A percentile compares a stretch with the other conserved stretches of the same genome.
Conservation (phyloP, 2,888 invertebrate species). For the Salticus scenicus region DNA sequence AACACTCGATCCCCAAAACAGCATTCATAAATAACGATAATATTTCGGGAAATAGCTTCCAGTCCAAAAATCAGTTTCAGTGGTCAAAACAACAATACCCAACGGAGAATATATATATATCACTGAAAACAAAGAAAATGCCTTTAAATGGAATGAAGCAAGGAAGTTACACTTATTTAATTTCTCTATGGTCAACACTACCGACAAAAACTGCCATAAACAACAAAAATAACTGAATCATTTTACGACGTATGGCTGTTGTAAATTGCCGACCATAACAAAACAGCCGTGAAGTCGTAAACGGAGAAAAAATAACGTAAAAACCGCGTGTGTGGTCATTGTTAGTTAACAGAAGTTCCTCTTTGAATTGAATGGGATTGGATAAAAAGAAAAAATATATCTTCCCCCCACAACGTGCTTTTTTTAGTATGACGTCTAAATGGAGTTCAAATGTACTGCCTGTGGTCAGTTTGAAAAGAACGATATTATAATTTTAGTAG, state of each 20-base stretch:
- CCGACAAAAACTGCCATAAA: slow-evolving; percentile 4
- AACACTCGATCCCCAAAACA: too few relatives aligned
- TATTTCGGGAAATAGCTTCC: too few relatives aligned
- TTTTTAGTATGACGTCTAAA: too few relatives aligned
- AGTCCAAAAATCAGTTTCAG: too few relatives aligned
- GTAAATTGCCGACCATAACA: background rate
- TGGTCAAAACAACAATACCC: background rate
- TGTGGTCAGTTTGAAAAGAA: too few relatives aligned
- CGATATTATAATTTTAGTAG: too few relatives aligned
- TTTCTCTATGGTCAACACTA: background rate
- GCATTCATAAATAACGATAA: too few relatives aligned
- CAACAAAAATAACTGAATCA: slow-evolving; percentile 2
- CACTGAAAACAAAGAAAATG: background rate
- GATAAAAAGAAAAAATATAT: too few relatives aligned
- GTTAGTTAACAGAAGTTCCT: background rate
- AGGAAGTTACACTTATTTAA: background rate
- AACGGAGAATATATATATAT: background rate
- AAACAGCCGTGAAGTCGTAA: slow-evolving; percentile 21
- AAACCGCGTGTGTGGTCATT: slow-evolving; percentile 22
- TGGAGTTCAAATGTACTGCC: too few relatives aligned
- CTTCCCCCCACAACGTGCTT: too few relatives aligned
- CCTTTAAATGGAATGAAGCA: background rate
- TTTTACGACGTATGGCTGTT: background rate
- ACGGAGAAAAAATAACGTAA: slow-evolving; percentile 2
- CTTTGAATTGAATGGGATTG: too few relatives aligned